Base-by-base conservation (phyloP, 2,113 vertebrate species). In the Chamaetylas fuelleborni region DNA sequence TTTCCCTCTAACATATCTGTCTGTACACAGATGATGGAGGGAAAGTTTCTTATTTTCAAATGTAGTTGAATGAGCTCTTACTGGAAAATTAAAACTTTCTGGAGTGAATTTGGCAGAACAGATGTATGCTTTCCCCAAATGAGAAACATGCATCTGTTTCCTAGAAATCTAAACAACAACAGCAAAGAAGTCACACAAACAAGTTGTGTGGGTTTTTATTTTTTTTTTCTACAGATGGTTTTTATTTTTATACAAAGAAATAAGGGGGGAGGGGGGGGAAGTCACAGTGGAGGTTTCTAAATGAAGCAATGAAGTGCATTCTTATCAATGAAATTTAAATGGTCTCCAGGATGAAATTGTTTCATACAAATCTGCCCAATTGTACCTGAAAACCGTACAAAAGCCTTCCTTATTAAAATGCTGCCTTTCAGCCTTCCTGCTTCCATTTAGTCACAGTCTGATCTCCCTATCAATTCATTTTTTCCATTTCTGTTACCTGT, bases 141-240 rank as follows among this genome's bases (percentile, higher is more conserved):
- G 88, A 96, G 95, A 97, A 97, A 85, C 90, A 87, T 57, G 61
- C 94, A 95, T 98, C 97, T 97, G 96, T 94, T 98, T 97, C 84
- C 84, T 92, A 98, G 97, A 98, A 97, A 97, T 97, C 96, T 95
- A 96, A 98, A 97, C 93, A 97, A 94, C 97, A 97, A 95, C 74
- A 95, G 81, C 74, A 92, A 96, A 97, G 65, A 90, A 95, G 79
- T 60, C 93, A 89, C 51, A 96, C 45, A 87, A 94, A 90, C 79
- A 93, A 79, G 66, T 84, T 70, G 62, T 79, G 53, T 50, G 40
- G 28, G 5, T 28, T 70, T 33, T 31, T 11, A 2, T 34, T 47
- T 66, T 76, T 79, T 9, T 94, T 88, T 62, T 76, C 65, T 95
- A 69, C 95, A 94, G 67, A 87, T 95, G 94, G 94, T 85, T 91